Percentiles rank a stretch among this genome's conserved stretches.
Conservation (phyloP, 35 echinoderm and acorn worm species). For the Holothuria glaberrima region DNA sequence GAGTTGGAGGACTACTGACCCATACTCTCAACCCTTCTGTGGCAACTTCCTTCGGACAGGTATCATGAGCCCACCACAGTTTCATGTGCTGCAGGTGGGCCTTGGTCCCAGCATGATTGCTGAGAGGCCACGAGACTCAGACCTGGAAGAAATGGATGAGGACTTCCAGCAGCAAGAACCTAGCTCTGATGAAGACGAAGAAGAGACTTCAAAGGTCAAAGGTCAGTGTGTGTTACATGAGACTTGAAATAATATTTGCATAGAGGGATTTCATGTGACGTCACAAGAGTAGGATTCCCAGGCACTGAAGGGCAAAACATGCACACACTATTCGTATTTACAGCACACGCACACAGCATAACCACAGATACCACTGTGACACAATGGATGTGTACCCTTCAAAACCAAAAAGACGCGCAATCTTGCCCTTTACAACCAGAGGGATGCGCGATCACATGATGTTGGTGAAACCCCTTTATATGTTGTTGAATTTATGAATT, state of each 20-base stretch:
- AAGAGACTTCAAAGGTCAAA: neutral
- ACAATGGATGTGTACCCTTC: no score
- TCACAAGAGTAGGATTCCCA: no score
- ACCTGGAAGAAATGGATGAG: constrained; percentile 24
- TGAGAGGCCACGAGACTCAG: constrained; percentile 36
- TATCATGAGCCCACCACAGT: constrained; percentile 66
- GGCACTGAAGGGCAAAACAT: no score
- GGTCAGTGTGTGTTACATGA: neutral
- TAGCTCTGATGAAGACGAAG: neutral
- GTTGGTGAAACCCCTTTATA: no score
- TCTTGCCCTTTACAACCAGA: no score
- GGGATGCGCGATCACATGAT: no score
- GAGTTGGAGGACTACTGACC: constrained; percentile 52
- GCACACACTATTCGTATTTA: no score
- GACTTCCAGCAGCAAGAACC: constrained; percentile 11
- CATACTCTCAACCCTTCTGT: constrained; percentile 44
- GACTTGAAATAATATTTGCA: neutral
- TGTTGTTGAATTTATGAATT: no score
- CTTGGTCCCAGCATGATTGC: constrained; percentile 60
- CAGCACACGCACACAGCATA: no score
- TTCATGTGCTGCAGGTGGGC: constrained; percentile 45
- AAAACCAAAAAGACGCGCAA: no score
- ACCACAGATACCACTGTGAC: no score
- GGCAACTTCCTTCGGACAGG: constrained; percentile 67
- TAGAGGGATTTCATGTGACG: no score